These are phyloP conservation scores for Dromiciops gliroides DNA, from an alignment of 2,113 vertebrate genomes.

Conservation along the genomic window DNA sequence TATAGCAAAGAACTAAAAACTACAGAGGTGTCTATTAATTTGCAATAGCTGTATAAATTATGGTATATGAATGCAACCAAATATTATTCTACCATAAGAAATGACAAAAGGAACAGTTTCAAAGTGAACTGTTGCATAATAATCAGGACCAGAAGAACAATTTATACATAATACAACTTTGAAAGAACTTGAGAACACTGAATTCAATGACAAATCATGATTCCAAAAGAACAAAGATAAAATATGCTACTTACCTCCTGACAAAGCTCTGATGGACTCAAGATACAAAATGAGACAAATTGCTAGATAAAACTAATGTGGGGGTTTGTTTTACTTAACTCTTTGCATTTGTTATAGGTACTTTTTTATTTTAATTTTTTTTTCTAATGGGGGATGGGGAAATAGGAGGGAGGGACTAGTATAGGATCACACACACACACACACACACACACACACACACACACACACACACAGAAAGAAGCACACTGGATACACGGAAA, in stretches of 20 bases:
- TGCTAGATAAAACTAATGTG: not conserved
- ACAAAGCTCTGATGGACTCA: not conserved
- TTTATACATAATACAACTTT: not conserved
- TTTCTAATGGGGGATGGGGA: not conserved
- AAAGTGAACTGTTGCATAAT: not conserved
- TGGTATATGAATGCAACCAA: not conserved
- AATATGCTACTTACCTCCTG: not conserved
- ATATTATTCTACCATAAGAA: not conserved
- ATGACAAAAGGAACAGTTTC: not conserved
- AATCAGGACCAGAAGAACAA: not conserved
- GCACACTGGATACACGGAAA: too few relatives aligned
- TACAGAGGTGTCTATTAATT: not conserved
- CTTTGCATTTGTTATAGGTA: not conserved
- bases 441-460: not conserved
- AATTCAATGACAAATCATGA: not conserved
- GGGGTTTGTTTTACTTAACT: not conserved
- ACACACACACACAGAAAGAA: not conserved
- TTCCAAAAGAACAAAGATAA: not conserved
- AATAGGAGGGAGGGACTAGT: not conserved
- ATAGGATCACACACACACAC: not conserved
- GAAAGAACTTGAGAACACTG: not conserved
- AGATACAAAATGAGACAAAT: not conserved
- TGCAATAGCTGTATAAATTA: not conserved
- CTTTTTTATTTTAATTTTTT: not conserved
- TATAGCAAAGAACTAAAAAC: not conserved